Base-by-base conservation (phyloP, 1,140 invertebrate genomes). In the Lordiphosa clarofinis region DNA sequence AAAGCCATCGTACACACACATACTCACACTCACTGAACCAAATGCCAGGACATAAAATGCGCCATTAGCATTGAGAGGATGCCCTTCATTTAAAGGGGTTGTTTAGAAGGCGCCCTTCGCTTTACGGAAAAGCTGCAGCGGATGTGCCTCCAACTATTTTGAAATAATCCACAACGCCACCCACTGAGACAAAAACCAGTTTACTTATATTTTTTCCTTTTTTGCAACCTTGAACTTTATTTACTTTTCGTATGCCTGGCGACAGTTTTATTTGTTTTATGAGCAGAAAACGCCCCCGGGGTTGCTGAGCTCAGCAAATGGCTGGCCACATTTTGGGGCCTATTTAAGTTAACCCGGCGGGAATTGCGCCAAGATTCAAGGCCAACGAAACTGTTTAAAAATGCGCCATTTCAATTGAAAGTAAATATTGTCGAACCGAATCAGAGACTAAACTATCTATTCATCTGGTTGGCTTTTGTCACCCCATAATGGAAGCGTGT, bases 181-280 rank as follows among this genome's bases (percentile, higher is more conserved):
- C 56, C 55, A 55, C 58, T 56, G 52, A 39, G 50, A 54, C 74
- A 47, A 56, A 56, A 61, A 66, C 52, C 50, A 56, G 39, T 63
- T 55, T 60, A 37, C 56, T 46, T 31, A 24, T 15, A 8, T 13
- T 54, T 42, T 50, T 52, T 39, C 37, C 38, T 21, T 43, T 73
- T 55, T 58, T 54, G 39, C 72, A 81, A 84, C 76, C 76, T 81
- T 81, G 76, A 81, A 81, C 76, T 82, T 76, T 81, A 73, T 81
- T 81, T 81, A 81, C 78, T 84, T 81, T 81, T 50, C 72, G 79
- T 82, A 53, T 56, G 75, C 71, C 47, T 61, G 72, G 75, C 56
- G 71, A 81, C 75, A 82, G 75, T 81, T 81, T 82, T 81, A 81
- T 81, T 81, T 81, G 75, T 81, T 75, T 81, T 81, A 81, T 75